Base-by-base conservation (phyloP, 2,797 vertebrate species). In the Buphagus erythrorhynchus region DNA sequence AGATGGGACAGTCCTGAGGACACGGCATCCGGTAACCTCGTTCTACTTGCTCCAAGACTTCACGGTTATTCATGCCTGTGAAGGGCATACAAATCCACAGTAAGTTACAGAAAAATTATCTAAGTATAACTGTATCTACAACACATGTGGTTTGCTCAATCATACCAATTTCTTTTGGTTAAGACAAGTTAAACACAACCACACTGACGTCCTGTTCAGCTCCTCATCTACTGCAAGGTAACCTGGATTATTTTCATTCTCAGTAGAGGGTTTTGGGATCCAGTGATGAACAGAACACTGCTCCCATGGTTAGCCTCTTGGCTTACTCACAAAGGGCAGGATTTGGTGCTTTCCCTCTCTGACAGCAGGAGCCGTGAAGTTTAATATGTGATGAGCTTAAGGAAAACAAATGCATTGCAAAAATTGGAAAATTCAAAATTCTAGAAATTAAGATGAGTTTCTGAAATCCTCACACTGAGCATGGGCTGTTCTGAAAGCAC, bases 41-140 rank as follows among this genome's bases (percentile, higher is more conserved):
- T 87, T 99, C 99, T 96, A 99, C 99, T 98, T 99, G 99, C 98
- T 99, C 99, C 98, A 99, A 97, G 82, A 99, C 99, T 98, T 99
- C 99, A 6, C 99, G 99, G 98, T 99, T 99, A 96, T 99, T 99
- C 99, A 99, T 99, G 91, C 99, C 99, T 99, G 97, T 17, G 52
- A 92, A 86, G 43, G 72, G 84, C 95, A 79, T 33, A 62, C 21
- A 61, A 45, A 86, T 45, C 80, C 75, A 80, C n/a, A 18, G 42
- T 76, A 40, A 84, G 46, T 63, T 19, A 73, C 62, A 31, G 40
- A 21, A 66, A 86, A 75, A 78, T 31, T 18, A 83, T 48, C 29
- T 1, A 18, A 59, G 13, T 59, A 5, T 38, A 45, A 38, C 13
- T 35, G 0, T 8, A 46, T 26, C 31, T 65, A 51, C 42, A 76